These are phyloP conservation scores for Clepsis dumicolana DNA, from an alignment of 2,888 invertebrate genomes.

Conservation along the genomic window DNA sequence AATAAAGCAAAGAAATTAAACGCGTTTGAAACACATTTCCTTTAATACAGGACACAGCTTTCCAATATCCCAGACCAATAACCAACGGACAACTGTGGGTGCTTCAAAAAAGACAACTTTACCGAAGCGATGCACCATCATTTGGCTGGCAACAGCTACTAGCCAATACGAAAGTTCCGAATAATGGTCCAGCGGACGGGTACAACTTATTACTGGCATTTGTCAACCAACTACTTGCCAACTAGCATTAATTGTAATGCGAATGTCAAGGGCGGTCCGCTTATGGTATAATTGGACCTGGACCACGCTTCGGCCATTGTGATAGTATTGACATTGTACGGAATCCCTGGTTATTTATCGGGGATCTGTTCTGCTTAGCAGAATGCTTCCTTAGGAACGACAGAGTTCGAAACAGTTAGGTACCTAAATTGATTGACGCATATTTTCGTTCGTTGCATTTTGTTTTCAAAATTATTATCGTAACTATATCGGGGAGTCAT, in stretches of 20 bases:
- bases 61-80: constrained; percentile 1
- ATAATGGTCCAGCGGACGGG: constrained; percentile 33
- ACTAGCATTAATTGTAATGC: constrained; percentile 43
- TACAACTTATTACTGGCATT: constrained; percentile 44
- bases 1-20: background rate
- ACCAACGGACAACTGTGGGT: constrained; percentile 10
- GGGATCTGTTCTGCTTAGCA: constrained; percentile 4
- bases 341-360: background rate
- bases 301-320: background rate
- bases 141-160: constrained; percentile 24
- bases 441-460: no score
- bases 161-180: constrained; percentile 35
- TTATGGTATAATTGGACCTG: constrained; percentile 8
- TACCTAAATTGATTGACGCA: background rate
- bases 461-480: no score
- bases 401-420: background rate
- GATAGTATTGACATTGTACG: background rate
- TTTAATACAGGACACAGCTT: background rate
- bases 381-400: background rate
- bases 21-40: background rate
- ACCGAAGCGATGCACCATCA: constrained; percentile 1
- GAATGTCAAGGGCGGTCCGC: constrained; percentile 18
- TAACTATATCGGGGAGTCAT: no score
- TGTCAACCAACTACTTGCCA: constrained; percentile 43
- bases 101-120: constrained; percentile 15